Percentiles rank a stretch among this genome's conserved stretches.
These are phyloP conservation scores for Euproctis similis DNA, from an alignment of 2,888 invertebrate genomes.

Conservation along the genomic window DNA sequence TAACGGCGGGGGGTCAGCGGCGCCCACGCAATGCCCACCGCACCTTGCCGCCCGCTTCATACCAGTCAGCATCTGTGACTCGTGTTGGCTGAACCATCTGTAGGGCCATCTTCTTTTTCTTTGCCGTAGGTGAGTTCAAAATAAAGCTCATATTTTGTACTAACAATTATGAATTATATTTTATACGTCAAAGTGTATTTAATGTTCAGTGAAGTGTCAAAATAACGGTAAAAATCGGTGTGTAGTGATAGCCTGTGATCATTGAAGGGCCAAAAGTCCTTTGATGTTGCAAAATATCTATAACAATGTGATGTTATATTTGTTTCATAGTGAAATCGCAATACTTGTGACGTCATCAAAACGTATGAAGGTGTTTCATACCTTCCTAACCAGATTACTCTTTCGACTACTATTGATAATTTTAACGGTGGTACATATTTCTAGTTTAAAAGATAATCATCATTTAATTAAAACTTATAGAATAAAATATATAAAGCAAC, in stretches of 20 bases:
- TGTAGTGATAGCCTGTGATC: conserved; percentile 36
- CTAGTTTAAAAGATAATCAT: no score
- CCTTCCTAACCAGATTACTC: no score
- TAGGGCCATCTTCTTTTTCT: conserved; percentile 72
- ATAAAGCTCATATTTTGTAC: conserved; percentile 36
- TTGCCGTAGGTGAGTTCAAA: conserved; percentile 68
- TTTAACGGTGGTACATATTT: no score
- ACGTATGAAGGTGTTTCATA: no score
- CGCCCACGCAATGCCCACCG: conserved; percentile 65
- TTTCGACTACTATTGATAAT: no score
- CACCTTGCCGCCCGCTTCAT: conserved; percentile 69
- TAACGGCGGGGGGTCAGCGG: conserved; percentile 33
- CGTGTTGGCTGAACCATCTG: conserved; percentile 80
- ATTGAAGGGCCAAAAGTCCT: no score
- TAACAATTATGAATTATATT: no score
- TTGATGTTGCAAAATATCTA: no score
- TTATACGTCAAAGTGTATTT: conserved; percentile 34
- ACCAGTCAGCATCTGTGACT: conserved; percentile 73
- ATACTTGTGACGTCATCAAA: conserved; percentile 10
- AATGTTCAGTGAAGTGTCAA: conserved; percentile 60
- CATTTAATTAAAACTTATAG: no score
- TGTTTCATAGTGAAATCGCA: conserved; percentile 1
- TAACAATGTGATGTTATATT: conserved; percentile 17
- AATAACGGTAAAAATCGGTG: conserved; percentile 29
- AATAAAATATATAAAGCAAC: no score